phyloP scores from a whole-genome alignment of 2,113 vertebrate species.

The Tenebrosternarchus preto region DNA sequence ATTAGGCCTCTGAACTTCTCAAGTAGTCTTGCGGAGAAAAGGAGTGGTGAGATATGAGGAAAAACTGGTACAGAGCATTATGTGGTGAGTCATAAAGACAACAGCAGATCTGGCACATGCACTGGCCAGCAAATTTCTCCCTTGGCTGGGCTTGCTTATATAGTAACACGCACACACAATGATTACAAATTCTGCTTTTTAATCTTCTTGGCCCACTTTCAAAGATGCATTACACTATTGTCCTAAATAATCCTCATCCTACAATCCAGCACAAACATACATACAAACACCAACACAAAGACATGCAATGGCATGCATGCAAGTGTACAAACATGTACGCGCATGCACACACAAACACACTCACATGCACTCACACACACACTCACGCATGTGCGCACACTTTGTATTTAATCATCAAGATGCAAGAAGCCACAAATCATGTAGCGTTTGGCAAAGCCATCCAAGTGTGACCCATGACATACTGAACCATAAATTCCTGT shows the following conservation, averaged over 20 bases:
- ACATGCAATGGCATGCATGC: too few species aligned
- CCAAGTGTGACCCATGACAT: too few species aligned
- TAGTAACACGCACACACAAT: background rate
- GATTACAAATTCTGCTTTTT: conserved; percentile 34
- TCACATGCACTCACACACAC: background rate
- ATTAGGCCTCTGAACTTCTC: background rate
- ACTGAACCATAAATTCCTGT: too few species aligned
- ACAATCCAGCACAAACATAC: conserved; percentile 3
- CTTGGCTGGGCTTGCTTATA: too few species aligned
- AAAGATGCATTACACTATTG: conserved; percentile 22
- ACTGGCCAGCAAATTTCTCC: too few species aligned
- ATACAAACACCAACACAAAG: background rate
- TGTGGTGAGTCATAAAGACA: background rate
- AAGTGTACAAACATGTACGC: too few species aligned
- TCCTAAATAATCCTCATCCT: conserved; percentile 35
- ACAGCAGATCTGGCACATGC: too few species aligned
- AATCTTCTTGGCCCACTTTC: conserved; percentile 30
- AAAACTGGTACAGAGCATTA: background rate
- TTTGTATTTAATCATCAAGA: too few species aligned
- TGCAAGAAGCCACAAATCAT: too few species aligned
- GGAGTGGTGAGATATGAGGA: background rate
- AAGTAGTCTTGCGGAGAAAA: background rate
- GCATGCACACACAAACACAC: background rate
- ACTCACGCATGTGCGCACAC: background rate
- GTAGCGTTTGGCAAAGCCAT: background rate